Percentiles rank a stretch among this genome's conserved stretches.
Evolutionary conservation across 2,797 vertebrate genomes (phyloP).

Genomic region (Hapalemur alaotrensis): DNA sequence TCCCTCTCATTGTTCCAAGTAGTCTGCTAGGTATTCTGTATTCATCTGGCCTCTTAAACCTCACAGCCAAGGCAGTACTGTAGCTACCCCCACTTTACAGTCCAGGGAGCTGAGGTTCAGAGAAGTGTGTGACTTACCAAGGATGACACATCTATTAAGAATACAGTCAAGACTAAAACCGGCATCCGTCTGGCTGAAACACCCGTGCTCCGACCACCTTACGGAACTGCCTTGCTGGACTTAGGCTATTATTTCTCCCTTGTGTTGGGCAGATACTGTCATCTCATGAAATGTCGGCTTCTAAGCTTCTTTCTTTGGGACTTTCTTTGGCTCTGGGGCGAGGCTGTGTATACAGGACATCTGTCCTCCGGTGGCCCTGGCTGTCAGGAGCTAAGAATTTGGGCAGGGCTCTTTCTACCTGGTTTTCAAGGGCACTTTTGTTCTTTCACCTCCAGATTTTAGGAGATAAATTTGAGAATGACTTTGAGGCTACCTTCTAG

Average conservation of each 20-base stretch:
- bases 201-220: too few relatives aligned
- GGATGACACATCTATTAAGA: neutral
- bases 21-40: neutral
- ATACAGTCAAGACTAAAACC: neutral
- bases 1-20: neutral
- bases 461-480: constrained; percentile 39
- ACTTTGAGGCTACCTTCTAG: neutral
- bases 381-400: neutral
- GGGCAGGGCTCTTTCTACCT: neutral
- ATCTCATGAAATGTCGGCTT: neutral
- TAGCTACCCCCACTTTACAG: neutral
- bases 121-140: neutral
- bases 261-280: neutral
- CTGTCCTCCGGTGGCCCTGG: neutral
- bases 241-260: neutral
- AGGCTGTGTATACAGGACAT: neutral
- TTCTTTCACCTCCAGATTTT: constrained; percentile 25
- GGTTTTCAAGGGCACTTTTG: constrained; percentile 25
- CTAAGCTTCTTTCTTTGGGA: neutral
- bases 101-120: neutral
- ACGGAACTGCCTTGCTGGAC: neutral
- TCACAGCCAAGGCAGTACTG: neutral
- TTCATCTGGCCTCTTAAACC: neutral
- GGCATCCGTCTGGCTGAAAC: neutral
- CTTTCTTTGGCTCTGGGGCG: neutral